Conservation (phyloP, 1,140 invertebrate species). For the Thaumetopoea pityocampa region DNA sequence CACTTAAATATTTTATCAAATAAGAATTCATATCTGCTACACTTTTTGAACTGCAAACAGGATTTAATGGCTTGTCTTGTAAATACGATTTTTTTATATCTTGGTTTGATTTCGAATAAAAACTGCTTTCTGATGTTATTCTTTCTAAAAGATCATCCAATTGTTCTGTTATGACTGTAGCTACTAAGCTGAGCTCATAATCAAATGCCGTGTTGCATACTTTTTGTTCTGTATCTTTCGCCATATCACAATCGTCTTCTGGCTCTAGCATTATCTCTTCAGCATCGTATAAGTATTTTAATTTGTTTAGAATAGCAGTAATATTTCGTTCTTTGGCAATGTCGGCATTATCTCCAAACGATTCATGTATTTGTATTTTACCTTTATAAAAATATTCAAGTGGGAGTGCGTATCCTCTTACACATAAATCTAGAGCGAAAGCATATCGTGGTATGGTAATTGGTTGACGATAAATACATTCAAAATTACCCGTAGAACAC, state of each 20-base stretch:
- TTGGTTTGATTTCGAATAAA: constrained; percentile 9
- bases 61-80: constrained; percentile 6
- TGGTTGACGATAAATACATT: constrained; percentile 67
- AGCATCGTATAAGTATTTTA: constrained; percentile 35
- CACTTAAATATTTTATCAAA: constrained; percentile 22
- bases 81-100: not conserved
- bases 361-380: constrained; percentile 36
- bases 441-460: constrained; percentile 45
- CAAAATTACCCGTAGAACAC: constrained; percentile 77
- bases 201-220: constrained; percentile 21
- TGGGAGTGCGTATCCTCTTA: constrained; percentile 43
- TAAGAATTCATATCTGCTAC: constrained; percentile 27
- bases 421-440: constrained; percentile 32
- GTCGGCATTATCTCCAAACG: constrained; percentile 28
- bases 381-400: constrained; percentile 55
- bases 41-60: constrained; percentile 21
- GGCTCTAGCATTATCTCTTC: constrained; percentile 33
- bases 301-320: constrained; percentile 32
- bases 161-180: constrained; percentile 17
- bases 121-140: constrained; percentile 22
- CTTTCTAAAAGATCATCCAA: constrained; percentile 26
- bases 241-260: constrained; percentile 20
- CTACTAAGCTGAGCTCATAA: constrained; percentile 19
- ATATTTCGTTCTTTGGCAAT: constrained; percentile 36
- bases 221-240: constrained; percentile 18